Percentiles rank a stretch among this genome's conserved stretches.
These are phyloP conservation scores for Emydura subglobosa DNA, from an alignment of 2,113 vertebrate species.

Conservation along the genomic window DNA sequence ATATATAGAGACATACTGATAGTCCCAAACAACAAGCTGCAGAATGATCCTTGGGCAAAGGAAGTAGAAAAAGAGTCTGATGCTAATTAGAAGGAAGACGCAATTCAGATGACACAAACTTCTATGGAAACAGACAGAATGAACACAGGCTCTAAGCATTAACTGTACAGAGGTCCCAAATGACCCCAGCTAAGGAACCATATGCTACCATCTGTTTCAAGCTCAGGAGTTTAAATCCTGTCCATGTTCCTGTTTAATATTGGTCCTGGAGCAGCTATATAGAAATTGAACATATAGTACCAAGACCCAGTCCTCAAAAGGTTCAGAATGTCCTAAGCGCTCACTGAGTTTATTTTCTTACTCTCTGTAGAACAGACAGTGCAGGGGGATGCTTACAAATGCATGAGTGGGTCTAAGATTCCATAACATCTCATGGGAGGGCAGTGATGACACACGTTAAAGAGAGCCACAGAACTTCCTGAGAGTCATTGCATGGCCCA, in stretches of 20 bases:
- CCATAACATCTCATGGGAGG: neutral
- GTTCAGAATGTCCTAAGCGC: neutral
- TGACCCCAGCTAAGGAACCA: neutral
- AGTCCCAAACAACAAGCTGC: neutral
- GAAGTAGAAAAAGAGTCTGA: neutral
- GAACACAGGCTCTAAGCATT: neutral
- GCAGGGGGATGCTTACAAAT: neutral
- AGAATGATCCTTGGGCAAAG: neutral
- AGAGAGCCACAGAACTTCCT: neutral
- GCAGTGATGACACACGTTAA: neutral
- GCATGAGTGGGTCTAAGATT: neutral
- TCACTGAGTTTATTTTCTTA: neutral
- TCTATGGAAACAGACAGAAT: neutral
- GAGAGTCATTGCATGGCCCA: neutral
- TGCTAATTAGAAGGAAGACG: neutral
- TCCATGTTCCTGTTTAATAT: neutral
- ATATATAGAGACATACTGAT: neutral
- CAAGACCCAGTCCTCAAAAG: neutral
- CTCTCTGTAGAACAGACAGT: neutral
- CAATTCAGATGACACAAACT: neutral
- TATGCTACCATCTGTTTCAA: neutral
- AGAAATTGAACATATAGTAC: neutral
- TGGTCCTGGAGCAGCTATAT: neutral
- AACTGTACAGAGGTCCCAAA: neutral
- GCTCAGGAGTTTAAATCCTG: neutral